Conservation (phyloP, 2,888 invertebrate species). For the Epistrophe grossulariae region DNA sequence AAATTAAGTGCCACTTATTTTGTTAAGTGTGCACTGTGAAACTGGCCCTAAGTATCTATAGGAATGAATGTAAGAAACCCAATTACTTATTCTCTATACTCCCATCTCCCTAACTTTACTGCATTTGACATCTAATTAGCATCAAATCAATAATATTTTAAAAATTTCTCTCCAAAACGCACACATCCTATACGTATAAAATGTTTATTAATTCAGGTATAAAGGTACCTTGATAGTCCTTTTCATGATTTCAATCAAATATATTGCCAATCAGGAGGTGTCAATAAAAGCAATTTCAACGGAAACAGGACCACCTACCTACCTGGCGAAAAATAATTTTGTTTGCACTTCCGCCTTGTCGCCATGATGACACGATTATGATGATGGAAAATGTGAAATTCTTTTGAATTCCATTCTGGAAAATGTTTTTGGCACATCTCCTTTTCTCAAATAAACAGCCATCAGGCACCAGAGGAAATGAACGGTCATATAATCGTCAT, state of each 20-base stretch:
- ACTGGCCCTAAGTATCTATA: too few relatives aligned
- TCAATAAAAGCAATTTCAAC: constrained; percentile 4
- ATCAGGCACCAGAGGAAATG: neutral
- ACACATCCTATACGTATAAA: too few relatives aligned
- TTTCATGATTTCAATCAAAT: neutral
- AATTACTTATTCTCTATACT: too few relatives aligned
- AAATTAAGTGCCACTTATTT: too few relatives aligned
- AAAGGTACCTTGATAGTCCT: neutral
- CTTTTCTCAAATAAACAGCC: neutral
- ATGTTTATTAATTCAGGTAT: too few relatives aligned
- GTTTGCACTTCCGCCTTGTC: neutral
- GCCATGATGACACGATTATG: neutral
- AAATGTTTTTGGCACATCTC: constrained; percentile 25
- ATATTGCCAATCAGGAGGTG: constrained; percentile 13
- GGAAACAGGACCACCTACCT: constrained; percentile 15
- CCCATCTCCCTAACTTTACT: neutral
- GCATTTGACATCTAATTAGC: constrained; percentile 29
- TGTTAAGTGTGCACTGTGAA: too few relatives aligned
- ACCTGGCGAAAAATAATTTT: constrained; percentile 5
- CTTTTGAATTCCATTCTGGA: neutral
- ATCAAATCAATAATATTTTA: constrained; percentile 11
- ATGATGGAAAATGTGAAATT: constrained; percentile 3
- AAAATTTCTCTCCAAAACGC: neutral
- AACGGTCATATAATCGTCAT: neutral
- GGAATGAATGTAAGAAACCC: too few relatives aligned